Base-by-base conservation (phyloP, 1,140 invertebrate genomes). In the Chlorops oryzae region DNA sequence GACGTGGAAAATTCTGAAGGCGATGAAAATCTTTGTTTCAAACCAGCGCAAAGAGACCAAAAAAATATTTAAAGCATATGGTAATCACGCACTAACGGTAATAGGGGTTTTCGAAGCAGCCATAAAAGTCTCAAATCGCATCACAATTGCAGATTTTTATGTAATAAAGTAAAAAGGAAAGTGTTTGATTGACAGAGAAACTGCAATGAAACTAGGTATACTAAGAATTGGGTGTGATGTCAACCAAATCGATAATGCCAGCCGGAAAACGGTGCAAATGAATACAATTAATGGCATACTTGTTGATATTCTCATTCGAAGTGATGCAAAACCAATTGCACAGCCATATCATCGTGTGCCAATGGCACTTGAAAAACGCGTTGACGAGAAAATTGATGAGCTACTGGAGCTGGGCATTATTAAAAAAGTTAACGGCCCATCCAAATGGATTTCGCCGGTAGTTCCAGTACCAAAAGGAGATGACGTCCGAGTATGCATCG, bases 391-490 rank as follows among this genome's bases (percentile, higher is more conserved):
- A 51, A 38, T 57, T 17, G 23, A 53, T 5, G 37, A 56, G 40
- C 21, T 55, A 35, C 13, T 44, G 6, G 27, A 23, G 5, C 49
- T 25, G 27, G 47, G 48, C 18, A 59, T 55, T 34, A 57, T 59
- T 37, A 22, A 45, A 24, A 2, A 21, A 21, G 51, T 57, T 3
- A 49, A 54, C 23, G 51, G 42, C 5, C 41, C 47, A 13, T 40
- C 59, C 9, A 40, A 42, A 46, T 73, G 68, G 65, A 55, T 74
- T 24, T 72, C 69, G n/a, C 68, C 70, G 3, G 45, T 73, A 9
- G 63, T 70, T 5, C 61, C 61, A 15, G 54, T 66, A 7, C 22
- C 62, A 5, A 73, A 70, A 42, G 37, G 48, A 17, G 61, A 61
- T 5, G 64, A 73, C 38, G 40, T 70, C 5, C 49, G 70, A n/a